Conservation (phyloP, 2,888 invertebrate genomes). For the Papilio protenor region DNA sequence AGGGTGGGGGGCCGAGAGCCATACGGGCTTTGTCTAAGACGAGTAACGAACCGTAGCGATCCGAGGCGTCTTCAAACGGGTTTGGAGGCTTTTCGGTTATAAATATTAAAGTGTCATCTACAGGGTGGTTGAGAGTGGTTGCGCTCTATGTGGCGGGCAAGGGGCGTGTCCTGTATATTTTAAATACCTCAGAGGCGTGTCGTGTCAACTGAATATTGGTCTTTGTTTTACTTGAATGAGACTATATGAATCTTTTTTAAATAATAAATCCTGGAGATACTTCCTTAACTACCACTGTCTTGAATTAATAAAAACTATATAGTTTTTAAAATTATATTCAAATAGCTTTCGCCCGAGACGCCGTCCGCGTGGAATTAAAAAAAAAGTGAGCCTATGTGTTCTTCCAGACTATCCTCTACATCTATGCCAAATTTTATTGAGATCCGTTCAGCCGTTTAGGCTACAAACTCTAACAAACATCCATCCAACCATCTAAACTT, state of each 20-base stretch:
- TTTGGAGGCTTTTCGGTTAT: slow-evolving; percentile 75
- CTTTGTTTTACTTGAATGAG: not conserved
- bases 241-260: not conserved
- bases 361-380: too few species aligned
- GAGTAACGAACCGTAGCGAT: slow-evolving; percentile 81
- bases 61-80: slow-evolving; percentile 78
- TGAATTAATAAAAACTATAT: too few species aligned
- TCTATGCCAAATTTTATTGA: too few species aligned
- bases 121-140: slow-evolving; percentile 41
- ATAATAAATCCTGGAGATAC: not conserved
- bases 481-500: too few species aligned
- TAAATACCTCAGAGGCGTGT: slow-evolving; percentile 43
- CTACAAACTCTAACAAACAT: too few species aligned
- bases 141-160: slow-evolving; percentile 37
- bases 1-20: slow-evolving; percentile 62
- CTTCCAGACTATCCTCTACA: too few species aligned
- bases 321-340: too few species aligned
- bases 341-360: too few species aligned
- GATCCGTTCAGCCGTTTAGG: too few species aligned
- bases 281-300: too few species aligned
- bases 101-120: slow-evolving; percentile 68
- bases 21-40: slow-evolving; percentile 82
- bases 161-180: slow-evolving; percentile 46
- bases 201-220: not conserved
- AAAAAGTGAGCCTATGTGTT: too few species aligned